Evolutionary conservation across 2,113 vertebrate species (phyloP), one percentile per base, ranked within the genome.

Genomic region (Phaethon lepturus): DNA sequence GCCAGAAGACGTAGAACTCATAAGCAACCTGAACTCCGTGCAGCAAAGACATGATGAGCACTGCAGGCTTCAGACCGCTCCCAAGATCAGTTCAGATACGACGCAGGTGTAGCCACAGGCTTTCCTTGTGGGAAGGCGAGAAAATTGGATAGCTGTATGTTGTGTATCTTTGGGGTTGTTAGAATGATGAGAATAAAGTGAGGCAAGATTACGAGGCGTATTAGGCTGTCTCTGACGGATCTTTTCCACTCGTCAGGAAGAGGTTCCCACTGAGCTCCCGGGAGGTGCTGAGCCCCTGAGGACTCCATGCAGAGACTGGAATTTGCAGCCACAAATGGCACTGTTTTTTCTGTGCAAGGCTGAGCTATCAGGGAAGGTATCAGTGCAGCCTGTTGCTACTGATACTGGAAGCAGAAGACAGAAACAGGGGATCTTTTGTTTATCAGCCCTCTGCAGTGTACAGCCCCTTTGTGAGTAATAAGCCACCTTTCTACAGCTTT

Each of bases 351-450:
- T 80, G 38, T 62, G 86, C 83, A 91, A 91, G 33, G 19, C 86
- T 89, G 76, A 88, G 35, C 74, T 95, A 80, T 82, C 91, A 74
- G 50, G 53, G 38, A 81, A 95, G 56, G 77, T 95, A 96, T 97
- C 93, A 38, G 56, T 25, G 74, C 77, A 95, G 80, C 38, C 69
- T 88, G 86, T 86, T 93, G 87, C 81, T 88, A 66, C 42, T 67
- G 94, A 96, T 97, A 94, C 87, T 74, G 81, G 47, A 82, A 95
- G 81, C 45, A 94, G 80, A 91, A 90, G 77, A 94, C 17, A 86
- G 49, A 74, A 93, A 97, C 94, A 96, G 91, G 68, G 69, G 74
- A 73, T 85, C 94, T 95, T 95, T 93, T 91, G 89, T 97, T 97
- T 96, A 95, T 95, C 93, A 76, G 87, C 22, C 52, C 50, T 88